Conservation (phyloP, 2,888 invertebrate genomes). For the Drosophila nr. perissopoda region DNA sequence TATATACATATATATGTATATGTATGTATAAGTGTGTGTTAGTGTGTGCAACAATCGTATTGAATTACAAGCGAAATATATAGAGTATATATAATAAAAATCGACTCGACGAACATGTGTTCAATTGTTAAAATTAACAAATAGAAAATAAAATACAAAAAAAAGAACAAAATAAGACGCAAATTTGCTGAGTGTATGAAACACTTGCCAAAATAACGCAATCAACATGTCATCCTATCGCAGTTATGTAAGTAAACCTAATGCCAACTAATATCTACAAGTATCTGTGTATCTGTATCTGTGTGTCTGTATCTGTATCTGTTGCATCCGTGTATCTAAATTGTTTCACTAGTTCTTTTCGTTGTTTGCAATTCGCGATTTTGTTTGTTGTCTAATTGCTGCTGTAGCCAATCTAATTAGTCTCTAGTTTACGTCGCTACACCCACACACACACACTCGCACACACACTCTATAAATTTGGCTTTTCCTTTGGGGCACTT, state of each 20-base stretch:
- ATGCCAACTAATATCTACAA: slow-evolving; percentile 55
- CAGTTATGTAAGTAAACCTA: slow-evolving; percentile 83
- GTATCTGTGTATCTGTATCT: not conserved
- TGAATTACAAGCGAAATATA: slow-evolving; percentile 38
- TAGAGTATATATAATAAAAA: not conserved
- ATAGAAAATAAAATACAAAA: slow-evolving; percentile 19
- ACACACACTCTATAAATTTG: slow-evolving; percentile 35
- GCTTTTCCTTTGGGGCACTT: slow-evolving; percentile 51
- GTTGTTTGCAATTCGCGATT: slow-evolving; percentile 51
- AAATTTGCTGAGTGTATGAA: slow-evolving; percentile 21
- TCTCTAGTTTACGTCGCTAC: slow-evolving; percentile 39
- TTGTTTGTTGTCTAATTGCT: slow-evolving; percentile 71
- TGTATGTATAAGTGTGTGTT: slow-evolving; percentile 15
- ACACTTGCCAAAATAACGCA: slow-evolving; percentile 58
- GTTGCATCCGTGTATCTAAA: slow-evolving; percentile 26
- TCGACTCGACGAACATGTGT: slow-evolving; percentile 4
- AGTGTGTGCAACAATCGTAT: slow-evolving; percentile 23
- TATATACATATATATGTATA: not conserved
- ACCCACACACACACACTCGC: slow-evolving; percentile 10
- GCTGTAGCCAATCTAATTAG: slow-evolving; percentile 38
- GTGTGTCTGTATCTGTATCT: not conserved
- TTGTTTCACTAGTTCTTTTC: slow-evolving; percentile 23
- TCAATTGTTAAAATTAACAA: slow-evolving; percentile 14
- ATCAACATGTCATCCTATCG: slow-evolving; percentile 84
- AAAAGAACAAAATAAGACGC: slow-evolving; percentile 37